Conservation (phyloP, 2,888 invertebrate genomes). For the Andrena haemorrhoa region DNA sequence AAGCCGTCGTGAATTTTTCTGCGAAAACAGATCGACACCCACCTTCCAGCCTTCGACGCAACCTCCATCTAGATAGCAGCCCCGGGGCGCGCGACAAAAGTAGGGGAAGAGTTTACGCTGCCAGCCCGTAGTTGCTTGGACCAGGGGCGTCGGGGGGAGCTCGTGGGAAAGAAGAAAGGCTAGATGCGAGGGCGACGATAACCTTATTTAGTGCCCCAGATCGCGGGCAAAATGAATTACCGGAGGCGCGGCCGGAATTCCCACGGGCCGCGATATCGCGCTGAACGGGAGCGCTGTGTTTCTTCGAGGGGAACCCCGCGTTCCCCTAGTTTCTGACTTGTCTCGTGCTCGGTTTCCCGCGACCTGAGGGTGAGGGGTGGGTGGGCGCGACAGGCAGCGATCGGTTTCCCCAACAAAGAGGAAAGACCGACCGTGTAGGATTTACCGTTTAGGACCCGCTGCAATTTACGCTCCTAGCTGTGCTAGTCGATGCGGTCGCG, state of each 20-base stretch:
- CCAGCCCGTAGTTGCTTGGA: not conserved
- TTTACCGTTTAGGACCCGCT: slow-evolving; percentile 11
- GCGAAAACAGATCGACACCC: not conserved
- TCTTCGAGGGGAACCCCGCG: slow-evolving; percentile 69
- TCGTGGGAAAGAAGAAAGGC: slow-evolving; percentile 32
- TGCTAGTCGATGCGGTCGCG: not conserved
- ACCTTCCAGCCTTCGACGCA: not conserved
- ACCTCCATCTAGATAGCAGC: not conserved
- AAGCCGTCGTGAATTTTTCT: no score
- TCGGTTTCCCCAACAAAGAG: not conserved
- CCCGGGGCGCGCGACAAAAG: slow-evolving; percentile 10
- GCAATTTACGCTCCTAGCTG: slow-evolving; percentile 13
- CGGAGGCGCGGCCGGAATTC: slow-evolving; percentile 67
- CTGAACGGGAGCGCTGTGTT: slow-evolving; percentile 69
- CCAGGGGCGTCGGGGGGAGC: not conserved
- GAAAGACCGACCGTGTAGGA: not conserved
- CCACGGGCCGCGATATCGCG: slow-evolving; percentile 71
- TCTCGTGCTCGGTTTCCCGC: slow-evolving; percentile 6
- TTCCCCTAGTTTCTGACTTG: not conserved
- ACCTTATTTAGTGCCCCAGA: slow-evolving; percentile 76
- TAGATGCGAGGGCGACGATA: slow-evolving; percentile 66
- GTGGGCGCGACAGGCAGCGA: not conserved
- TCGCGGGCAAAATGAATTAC: slow-evolving; percentile 78
- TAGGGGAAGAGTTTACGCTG: slow-evolving; percentile 21
- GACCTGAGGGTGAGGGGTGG: not conserved